Evolutionary conservation across 2,888 invertebrate species (phyloP).

Genomic region (Pseudococcus longispinus): DNA sequence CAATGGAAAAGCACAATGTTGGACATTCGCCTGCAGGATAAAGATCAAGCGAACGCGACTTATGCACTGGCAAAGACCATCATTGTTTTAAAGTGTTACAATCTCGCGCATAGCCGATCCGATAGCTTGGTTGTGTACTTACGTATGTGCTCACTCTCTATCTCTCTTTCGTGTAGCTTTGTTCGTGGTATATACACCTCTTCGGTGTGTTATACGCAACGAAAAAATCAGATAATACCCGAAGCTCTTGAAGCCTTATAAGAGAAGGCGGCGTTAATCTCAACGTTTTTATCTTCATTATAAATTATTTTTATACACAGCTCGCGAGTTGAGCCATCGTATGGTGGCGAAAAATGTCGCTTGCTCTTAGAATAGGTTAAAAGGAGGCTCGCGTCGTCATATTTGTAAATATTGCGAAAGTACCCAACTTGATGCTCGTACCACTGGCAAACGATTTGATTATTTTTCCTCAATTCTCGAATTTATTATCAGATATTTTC

Average conservation of each 20-base stretch:
- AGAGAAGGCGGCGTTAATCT: not conserved
- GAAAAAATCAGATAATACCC: not conserved
- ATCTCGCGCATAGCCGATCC: not conserved
- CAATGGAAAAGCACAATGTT: constrained; percentile 9
- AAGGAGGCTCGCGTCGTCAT: not conserved
- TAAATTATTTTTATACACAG: not conserved
- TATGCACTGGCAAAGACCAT: not conserved
- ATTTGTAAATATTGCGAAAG: not conserved
- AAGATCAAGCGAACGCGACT: constrained; percentile 21
- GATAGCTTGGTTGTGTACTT: not conserved
- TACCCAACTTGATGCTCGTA: not conserved
- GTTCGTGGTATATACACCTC: not conserved
- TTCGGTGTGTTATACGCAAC: not conserved
- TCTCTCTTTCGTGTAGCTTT: not conserved
- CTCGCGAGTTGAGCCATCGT: not conserved
- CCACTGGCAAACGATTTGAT: not conserved
- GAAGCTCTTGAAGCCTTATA: not conserved
- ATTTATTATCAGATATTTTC: not conserved
- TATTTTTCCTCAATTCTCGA: not conserved
- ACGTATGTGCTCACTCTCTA: not conserved
- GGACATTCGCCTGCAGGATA: constrained; percentile 3
- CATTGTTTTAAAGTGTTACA: constrained; percentile 23
- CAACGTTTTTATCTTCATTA: not conserved
- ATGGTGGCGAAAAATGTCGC: not conserved
- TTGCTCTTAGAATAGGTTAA: not conserved